Percentiles rank a stretch among this genome's conserved stretches.
Conservation (phyloP, 2,888 invertebrate species). For the Neoitamus cyanurus region DNA sequence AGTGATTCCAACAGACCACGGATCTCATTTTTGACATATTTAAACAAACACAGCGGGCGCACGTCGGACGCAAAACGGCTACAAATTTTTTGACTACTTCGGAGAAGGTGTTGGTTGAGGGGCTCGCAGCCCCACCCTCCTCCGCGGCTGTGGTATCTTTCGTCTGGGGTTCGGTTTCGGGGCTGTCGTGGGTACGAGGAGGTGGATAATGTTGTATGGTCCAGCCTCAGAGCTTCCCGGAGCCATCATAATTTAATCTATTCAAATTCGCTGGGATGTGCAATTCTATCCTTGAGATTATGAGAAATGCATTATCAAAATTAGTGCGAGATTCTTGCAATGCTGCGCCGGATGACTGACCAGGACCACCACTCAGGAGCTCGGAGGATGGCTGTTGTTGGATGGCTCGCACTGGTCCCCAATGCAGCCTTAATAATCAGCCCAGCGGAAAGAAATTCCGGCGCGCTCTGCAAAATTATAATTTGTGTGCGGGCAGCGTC, state of each 20-base stretch:
- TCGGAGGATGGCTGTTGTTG: neutral
- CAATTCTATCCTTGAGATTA: neutral
- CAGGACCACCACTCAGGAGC: too few species aligned
- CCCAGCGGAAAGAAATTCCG: slow-evolving; percentile 34
- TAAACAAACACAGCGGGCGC: neutral
- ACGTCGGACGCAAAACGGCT: neutral
- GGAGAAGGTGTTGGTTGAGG: neutral
- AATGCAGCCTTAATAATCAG: slow-evolving; percentile 35
- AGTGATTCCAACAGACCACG: neutral
- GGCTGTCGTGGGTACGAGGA: neutral
- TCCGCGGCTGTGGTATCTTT: neutral
- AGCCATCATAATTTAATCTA: neutral
- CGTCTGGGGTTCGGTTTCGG: neutral
- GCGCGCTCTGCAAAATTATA: slow-evolving; percentile 35
- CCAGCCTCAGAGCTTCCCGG: neutral
- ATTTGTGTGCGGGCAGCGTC: slow-evolving; percentile 13
- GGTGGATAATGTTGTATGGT: neutral
- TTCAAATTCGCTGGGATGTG: neutral
- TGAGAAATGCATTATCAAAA: neutral
- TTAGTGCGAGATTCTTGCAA: neutral
- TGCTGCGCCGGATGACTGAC: neutral
- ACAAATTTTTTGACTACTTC: neutral
- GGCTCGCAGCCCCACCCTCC: neutral
- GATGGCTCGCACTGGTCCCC: neutral
- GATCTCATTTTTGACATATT: neutral